Conservation (phyloP, 2,888 invertebrate species). For the Cryptus viduatorius region DNA sequence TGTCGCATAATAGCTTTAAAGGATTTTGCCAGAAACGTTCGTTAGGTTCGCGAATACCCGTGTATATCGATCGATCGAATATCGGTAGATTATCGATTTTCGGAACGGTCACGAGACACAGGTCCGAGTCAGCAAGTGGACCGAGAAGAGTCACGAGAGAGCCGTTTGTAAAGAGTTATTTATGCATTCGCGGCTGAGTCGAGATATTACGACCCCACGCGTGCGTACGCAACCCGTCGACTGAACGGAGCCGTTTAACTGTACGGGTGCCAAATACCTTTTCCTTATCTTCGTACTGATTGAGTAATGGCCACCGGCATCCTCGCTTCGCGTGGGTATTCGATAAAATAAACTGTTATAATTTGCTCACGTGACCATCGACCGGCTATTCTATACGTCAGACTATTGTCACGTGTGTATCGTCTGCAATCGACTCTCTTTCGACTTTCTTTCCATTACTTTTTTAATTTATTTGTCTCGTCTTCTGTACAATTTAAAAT, state of each 20-base stretch:
- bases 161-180: slow-evolving; percentile 10
- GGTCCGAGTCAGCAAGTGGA: not conserved
- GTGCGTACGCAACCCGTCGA: slow-evolving; percentile 16
- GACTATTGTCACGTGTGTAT: slow-evolving; percentile 61
- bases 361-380: slow-evolving; percentile 74
- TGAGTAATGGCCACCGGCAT: slow-evolving; percentile 76
- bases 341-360: slow-evolving; percentile 78
- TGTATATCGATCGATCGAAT: slow-evolving; percentile 20
- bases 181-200: slow-evolving; percentile 40
- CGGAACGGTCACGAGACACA: not conserved
- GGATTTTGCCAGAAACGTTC: slow-evolving; percentile 38
- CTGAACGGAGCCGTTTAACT: slow-evolving; percentile 17
- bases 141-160: not conserved
- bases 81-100: slow-evolving; percentile 31
- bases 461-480: not conserved
- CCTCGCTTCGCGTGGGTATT: slow-evolving; percentile 71
- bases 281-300: slow-evolving; percentile 73
- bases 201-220: slow-evolving; percentile 27
- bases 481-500: not conserved
- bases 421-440: slow-evolving; percentile 28
- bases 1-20: slow-evolving; percentile 52
- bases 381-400: slow-evolving; percentile 48
- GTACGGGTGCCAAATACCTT: slow-evolving; percentile 74
- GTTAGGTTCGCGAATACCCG: slow-evolving; percentile 7
- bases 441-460: not conserved